Evolutionary conservation across 1,140 invertebrate species (phyloP).

Genomic region (Pissodes strobi): DNA sequence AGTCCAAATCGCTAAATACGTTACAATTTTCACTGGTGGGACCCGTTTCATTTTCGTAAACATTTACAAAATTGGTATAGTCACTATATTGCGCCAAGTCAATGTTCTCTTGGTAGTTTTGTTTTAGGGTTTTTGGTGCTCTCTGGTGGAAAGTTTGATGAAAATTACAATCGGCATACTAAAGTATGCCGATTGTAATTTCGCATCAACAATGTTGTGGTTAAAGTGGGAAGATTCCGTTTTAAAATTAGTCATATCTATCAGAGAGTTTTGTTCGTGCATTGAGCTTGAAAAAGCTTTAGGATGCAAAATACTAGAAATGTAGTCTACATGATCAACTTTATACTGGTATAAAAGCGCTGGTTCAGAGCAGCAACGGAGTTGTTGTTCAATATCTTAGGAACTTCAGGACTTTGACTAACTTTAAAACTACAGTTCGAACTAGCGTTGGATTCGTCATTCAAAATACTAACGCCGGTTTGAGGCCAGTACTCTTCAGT

Average conservation of each 20-base stretch:
- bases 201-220: neutral
- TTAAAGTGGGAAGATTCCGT: conserved; percentile 25
- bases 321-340: conserved; percentile 29
- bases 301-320: neutral
- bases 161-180: conserved; percentile 26
- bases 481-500: conserved; percentile 58
- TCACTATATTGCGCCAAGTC: conserved; percentile 45
- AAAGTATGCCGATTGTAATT: conserved; percentile 4
- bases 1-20: conserved; percentile 47
- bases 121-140: conserved; percentile 28
- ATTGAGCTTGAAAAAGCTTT: conserved; percentile 26
- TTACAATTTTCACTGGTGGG: conserved; percentile 31
- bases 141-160: conserved; percentile 38
- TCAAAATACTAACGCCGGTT: conserved; percentile 40
- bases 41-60: conserved; percentile 43
- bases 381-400: conserved; percentile 43
- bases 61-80: conserved; percentile 44
- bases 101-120: conserved; percentile 42
- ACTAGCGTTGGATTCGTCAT: conserved; percentile 53
- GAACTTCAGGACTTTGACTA: conserved; percentile 49
- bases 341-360: conserved; percentile 32
- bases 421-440: conserved; percentile 51
- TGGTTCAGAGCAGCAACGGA: conserved; percentile 30
- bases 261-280: conserved; percentile 21
- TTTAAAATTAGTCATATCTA: conserved; percentile 36